Conservation (phyloP, 2,797 vertebrate genomes). For the Acanthiza pusilla region DNA sequence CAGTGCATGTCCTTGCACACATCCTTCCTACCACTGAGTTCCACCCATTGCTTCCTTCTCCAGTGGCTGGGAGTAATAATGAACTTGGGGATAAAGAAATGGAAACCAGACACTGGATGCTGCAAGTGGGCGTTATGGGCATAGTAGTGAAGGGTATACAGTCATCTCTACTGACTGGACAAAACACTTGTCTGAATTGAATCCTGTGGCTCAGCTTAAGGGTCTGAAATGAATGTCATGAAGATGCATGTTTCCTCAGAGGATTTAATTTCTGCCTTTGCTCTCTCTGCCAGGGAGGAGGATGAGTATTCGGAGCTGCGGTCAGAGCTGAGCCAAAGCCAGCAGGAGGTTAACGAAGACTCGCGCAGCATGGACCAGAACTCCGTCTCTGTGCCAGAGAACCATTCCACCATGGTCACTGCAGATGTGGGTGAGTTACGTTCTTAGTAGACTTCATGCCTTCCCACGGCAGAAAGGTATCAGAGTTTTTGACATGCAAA, state of each 20-base stretch:
- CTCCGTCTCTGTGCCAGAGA: constrained; percentile 81
- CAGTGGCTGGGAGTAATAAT: not conserved
- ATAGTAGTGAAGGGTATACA: not conserved
- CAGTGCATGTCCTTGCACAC: not conserved
- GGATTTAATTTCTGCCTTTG: not conserved
- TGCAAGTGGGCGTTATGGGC: not conserved
- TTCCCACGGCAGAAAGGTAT: not conserved
- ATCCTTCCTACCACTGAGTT: not conserved
- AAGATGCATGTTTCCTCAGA: not conserved
- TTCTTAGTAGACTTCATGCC: not conserved
- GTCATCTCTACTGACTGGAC: not conserved
- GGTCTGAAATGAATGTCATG: not conserved
- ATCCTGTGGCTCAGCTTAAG: not conserved
- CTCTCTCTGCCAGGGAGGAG: constrained; percentile 76
- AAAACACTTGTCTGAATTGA: not conserved
- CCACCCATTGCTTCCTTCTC: not conserved
- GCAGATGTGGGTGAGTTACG: constrained; percentile 81
- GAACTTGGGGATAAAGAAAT: not conserved
- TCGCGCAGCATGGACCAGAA: constrained; percentile 81
- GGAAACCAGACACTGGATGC: not conserved
- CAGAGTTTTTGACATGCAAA: not conserved
- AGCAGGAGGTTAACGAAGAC: constrained; percentile 83
- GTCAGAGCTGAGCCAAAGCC: constrained; percentile 85
- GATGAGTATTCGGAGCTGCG: constrained; percentile 84
- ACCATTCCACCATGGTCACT: constrained; percentile 84